Evolutionary conservation across 2,797 vertebrate genomes (phyloP), one percentile per base, ranked within the genome.

Genomic region (Triplophysa yarkandensis): DNA sequence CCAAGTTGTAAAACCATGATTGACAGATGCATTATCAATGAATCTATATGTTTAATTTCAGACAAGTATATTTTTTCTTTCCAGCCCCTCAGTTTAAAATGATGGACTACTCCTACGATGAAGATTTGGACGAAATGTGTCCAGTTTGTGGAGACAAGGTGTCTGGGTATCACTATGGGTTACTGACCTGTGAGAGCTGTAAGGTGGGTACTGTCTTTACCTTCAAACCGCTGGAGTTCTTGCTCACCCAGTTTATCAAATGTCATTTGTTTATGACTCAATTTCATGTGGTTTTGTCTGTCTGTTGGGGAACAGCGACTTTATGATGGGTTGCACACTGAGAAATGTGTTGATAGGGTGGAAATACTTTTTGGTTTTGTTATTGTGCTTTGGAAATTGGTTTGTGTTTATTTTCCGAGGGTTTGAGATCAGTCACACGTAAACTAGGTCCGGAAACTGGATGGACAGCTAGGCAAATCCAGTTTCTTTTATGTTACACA

Each of bases 91-190:
- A 96, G 87, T 94, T 98, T 93, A 98, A 98, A 94, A 99, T 98
- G 97, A 98, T 99, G 95, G 97, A 96, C 93, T 99, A 99, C 87
- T 95, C 97, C 58, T 99, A 99, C 2, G 96, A 99, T 85, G 97
- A 98, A 89, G 97, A 99, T 82, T 88, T 99, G 79, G 97, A 99
- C 87, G 97, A 99, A 85, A 93, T 98, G 85, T 99, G 97, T 88
- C 97, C 97, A 2, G 97, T 99, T 79, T 99, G 97, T 75, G 97
- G 96, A 87, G 97, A 99, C 89, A 98, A 98, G 89, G 97, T 99
- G 78, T 99, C 97, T 68, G 97, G 97, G 25, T 99, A 99, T 88
- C 97, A 99, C 86, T 99, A 99, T 36, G 97, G 97, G 83, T 95
- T 99, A 41, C 93, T 99, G 87, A 99, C 97, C 89, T 99, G 97